Percentiles rank a stretch among this genome's conserved stretches.
Conservation (phyloP, 2,888 invertebrate genomes). For the Poecilobothrus nobilitatus region DNA sequence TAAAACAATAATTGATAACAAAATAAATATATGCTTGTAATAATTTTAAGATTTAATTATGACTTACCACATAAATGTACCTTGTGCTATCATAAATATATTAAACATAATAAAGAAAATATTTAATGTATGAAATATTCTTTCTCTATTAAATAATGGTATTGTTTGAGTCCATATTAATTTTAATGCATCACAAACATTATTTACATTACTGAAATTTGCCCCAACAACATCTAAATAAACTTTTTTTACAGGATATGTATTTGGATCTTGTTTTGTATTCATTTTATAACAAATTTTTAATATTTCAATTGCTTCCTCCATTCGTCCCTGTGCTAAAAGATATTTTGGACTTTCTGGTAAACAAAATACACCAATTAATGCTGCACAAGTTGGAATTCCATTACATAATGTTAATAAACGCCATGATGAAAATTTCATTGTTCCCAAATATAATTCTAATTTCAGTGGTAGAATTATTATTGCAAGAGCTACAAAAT, state of each 20-base stretch:
- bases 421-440: conserved; percentile 65
- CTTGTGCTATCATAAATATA: conserved; percentile 36
- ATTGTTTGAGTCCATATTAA: conserved; percentile 38
- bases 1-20: too few species aligned
- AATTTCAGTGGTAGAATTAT: conserved; percentile 55
- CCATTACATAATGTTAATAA: conserved; percentile 58
- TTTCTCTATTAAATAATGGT: conserved; percentile 33
- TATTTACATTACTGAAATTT: conserved; percentile 31
- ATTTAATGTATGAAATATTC: conserved; percentile 35
- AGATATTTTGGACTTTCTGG: conserved; percentile 77
- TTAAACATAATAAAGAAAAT: conserved; percentile 33
- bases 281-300: conserved; percentile 52
- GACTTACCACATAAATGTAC: conserved; percentile 39
- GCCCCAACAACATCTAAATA: conserved; percentile 30
- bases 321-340: conserved; percentile 52
- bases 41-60: too few species aligned
- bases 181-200: conserved; percentile 31
- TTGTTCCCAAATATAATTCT: conserved; percentile 45
- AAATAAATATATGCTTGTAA: neutral
- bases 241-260: conserved; percentile 46
- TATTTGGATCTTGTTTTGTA: conserved; percentile 39
- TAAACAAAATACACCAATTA: conserved; percentile 49
- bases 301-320: conserved; percentile 53
- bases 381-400: conserved; percentile 54
- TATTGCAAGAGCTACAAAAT: conserved; percentile 56